phyloP scores from a whole-genome alignment of 2,888 invertebrate species.

The Drosophila sordidula region DNA sequence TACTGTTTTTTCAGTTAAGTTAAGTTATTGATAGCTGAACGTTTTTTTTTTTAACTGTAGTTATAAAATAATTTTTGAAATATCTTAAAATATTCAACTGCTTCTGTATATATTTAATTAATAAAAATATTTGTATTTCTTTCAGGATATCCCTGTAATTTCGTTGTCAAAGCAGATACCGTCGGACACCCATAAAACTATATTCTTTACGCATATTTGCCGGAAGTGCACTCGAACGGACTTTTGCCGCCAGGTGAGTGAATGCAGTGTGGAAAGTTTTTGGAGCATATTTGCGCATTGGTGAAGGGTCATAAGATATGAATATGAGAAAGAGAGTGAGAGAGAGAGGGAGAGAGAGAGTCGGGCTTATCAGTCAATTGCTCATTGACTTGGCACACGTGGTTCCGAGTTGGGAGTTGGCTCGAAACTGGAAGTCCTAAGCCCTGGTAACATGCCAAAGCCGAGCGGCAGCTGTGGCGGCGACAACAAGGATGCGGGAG shows the following conservation, averaged over 20 bases:
- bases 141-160: not conserved
- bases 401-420: conserved; percentile 45
- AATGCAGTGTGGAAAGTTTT: conserved; percentile 50
- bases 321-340: conserved; percentile 25
- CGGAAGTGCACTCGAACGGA: conserved; percentile 38
- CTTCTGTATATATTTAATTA: no score
- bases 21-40: no score
- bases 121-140: not conserved
- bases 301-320: conserved; percentile 45
- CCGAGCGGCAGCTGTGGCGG: conserved; percentile 55
- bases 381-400: conserved; percentile 69
- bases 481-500: conserved; percentile 13
- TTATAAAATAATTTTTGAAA: not conserved
- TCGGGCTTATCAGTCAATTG: conserved; percentile 62
- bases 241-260: conserved; percentile 12
- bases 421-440: conserved; percentile 31
- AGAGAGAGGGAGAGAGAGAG: not conserved
- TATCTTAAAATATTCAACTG: no score
- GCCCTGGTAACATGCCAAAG: conserved; percentile 61
- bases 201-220: conserved; percentile 14
- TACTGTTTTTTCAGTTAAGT: no score
- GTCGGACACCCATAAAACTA: conserved; percentile 11
- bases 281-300: conserved; percentile 40
- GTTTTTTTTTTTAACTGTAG: no score
- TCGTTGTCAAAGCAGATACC: not conserved